phyloP scores from a whole-genome alignment of 2,888 invertebrate species.

The Zele albiditarsus region DNA sequence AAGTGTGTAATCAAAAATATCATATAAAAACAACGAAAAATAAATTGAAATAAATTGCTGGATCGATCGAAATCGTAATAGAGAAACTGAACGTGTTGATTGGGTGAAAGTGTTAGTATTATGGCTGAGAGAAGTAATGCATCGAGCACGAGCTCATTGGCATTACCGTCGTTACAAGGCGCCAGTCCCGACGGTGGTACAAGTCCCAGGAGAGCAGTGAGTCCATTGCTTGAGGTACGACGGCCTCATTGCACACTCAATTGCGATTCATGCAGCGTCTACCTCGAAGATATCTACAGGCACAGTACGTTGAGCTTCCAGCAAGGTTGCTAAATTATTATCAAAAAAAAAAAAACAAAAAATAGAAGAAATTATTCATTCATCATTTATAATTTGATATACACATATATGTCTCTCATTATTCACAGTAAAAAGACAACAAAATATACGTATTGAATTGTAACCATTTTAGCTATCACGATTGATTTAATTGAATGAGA shows the following conservation, averaged over 20 bases:
- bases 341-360: neutral
- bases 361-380: neutral
- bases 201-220: constrained; percentile 79
- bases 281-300: constrained; percentile 82
- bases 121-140: constrained; percentile 68
- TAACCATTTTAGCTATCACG: too few species aligned
- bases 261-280: constrained; percentile 81
- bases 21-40: neutral
- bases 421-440: too few species aligned
- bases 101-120: neutral
- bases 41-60: neutral
- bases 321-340: constrained; percentile 41
- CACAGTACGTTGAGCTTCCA: constrained; percentile 69
- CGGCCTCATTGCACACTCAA: constrained; percentile 83
- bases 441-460: too few species aligned
- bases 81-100: constrained; percentile 1
- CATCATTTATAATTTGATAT: neutral
- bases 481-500: too few species aligned
- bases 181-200: constrained; percentile 68
- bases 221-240: constrained; percentile 81
- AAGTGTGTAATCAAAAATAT: neutral
- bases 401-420: too few species aligned
- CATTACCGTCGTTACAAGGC: constrained; percentile 65
- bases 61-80: neutral
- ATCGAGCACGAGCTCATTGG: constrained; percentile 67